Base-by-base conservation (phyloP, 2,888 invertebrate species). In the Tipula confusa region DNA sequence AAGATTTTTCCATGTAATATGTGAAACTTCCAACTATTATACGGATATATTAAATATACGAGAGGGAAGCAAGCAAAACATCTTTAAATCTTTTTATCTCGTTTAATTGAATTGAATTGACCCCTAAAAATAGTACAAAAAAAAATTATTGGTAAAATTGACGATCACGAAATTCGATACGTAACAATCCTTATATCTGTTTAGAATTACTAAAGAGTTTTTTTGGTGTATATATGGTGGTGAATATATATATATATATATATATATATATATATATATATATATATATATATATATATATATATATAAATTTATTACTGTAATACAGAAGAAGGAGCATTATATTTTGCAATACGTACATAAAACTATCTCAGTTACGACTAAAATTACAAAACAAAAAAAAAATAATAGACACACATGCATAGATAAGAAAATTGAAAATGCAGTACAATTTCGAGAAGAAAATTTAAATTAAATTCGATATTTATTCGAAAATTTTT, bases 141-240 rank as follows among this genome's bases (percentile, higher is more conserved):
- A 43, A 64, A 64, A 64, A 64, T 64, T 64, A 64, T 64, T 64
- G 64, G 64, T 64, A 64, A 64, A 64, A 64, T 64, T 64, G 64
- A 64, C 64, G 64, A 64, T 64, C 24, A 64, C 64, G 11, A 64
- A 64, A 64, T 64, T 64, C 64, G 64, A 64, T 64, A 64, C 24
- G 9, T 24, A 64, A 64, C 64, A 64, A 64, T 64, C 24, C 24
- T 24, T 43, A 43, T 43, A 64, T 64, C 64, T 64, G 64, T 64
- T 64, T 64, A 64, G 64, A 64, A 64, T 64, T 64, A 24, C 18
- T 24, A 64, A 64, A 24, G 64, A 64, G 64, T 64, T 64, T 64
- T 43, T 64, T 64, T 43, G 15, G 0, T 43, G 5, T 1, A 43
- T 43, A 7, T 24, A 18, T 18, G 48, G 9, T 48, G 48, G 48